phyloP scores from a whole-genome alignment of 35 echinoderm and acorn worm species.

The Anneissia japonica region DNA sequence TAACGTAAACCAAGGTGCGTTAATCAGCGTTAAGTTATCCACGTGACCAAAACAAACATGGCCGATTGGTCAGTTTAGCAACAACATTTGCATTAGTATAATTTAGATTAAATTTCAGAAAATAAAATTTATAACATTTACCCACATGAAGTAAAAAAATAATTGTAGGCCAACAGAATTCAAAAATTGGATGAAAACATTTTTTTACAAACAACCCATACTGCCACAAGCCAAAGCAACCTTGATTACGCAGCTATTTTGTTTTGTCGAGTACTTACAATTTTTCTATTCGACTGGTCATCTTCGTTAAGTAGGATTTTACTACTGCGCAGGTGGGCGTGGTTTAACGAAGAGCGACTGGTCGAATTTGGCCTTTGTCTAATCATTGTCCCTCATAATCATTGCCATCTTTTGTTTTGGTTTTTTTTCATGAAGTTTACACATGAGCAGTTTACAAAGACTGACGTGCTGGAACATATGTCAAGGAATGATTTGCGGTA shows the following conservation, averaged over 20 bases:
- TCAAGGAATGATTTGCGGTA: conserved; percentile 46
- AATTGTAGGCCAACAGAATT: too few species aligned
- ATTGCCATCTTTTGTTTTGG: not conserved
- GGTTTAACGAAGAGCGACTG: not conserved
- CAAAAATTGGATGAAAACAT: too few species aligned
- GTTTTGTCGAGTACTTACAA: not conserved
- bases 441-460: conserved; percentile 28
- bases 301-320: not conserved
- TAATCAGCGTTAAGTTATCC: too few species aligned
- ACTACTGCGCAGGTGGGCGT: not conserved
- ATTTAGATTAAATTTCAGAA: too few species aligned
- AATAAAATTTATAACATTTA: too few species aligned
- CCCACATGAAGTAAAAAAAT: too few species aligned
- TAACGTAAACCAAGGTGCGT: too few species aligned
- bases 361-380: not conserved
- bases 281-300: not conserved
- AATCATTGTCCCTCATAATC: not conserved
- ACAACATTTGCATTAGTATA: too few species aligned
- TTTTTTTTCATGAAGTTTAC: conserved; percentile 42
- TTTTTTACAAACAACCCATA: too few species aligned
- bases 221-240: too few species aligned
- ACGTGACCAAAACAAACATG: too few species aligned
- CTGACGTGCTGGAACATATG: conserved; percentile 43
- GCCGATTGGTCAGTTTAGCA: too few species aligned
- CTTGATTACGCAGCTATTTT: not conserved